These are phyloP conservation scores for Sciurus vulgaris DNA, from an alignment of 2,797 vertebrate genomes.

Conservation along the genomic window DNA sequence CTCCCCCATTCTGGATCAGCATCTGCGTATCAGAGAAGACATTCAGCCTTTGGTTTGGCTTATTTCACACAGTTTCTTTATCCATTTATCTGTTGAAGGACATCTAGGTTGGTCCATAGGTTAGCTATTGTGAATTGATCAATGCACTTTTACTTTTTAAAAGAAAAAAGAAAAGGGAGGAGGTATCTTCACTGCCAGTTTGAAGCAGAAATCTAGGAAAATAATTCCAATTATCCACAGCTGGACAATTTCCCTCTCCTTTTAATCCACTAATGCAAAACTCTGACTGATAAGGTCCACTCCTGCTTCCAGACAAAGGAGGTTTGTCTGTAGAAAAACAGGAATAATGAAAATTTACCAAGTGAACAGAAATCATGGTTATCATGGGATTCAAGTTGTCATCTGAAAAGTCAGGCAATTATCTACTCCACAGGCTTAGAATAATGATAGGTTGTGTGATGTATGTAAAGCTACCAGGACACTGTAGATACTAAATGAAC, in stretches of 20 bases:
- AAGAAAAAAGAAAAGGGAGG: neutral
- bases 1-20: too few relatives aligned
- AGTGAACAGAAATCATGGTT: neutral
- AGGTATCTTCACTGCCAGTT: neutral
- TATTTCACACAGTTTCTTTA: too few relatives aligned
- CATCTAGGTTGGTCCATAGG: too few relatives aligned
- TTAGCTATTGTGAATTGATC: too few relatives aligned
- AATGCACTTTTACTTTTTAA: too few relatives aligned
- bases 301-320: neutral
- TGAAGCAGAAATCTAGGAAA: neutral
- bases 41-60: too few relatives aligned
- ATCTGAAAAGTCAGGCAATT: constrained; percentile 2
- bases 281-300: neutral
- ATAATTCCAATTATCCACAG: too few relatives aligned
- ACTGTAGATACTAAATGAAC: neutral
- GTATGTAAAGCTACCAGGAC: neutral
- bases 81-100: too few relatives aligned
- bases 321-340: neutral
- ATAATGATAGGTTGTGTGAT: neutral
- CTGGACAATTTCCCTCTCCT: neutral
- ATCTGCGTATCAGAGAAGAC: too few relatives aligned
- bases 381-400: neutral
- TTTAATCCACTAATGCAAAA: neutral
- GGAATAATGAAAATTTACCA: neutral
- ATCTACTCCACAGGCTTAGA: neutral